Percentiles rank a stretch among this genome's conserved stretches.
These are phyloP conservation scores for Drosophila ambigua DNA, from an alignment of 1,140 invertebrate genomes.

Conservation along the genomic window DNA sequence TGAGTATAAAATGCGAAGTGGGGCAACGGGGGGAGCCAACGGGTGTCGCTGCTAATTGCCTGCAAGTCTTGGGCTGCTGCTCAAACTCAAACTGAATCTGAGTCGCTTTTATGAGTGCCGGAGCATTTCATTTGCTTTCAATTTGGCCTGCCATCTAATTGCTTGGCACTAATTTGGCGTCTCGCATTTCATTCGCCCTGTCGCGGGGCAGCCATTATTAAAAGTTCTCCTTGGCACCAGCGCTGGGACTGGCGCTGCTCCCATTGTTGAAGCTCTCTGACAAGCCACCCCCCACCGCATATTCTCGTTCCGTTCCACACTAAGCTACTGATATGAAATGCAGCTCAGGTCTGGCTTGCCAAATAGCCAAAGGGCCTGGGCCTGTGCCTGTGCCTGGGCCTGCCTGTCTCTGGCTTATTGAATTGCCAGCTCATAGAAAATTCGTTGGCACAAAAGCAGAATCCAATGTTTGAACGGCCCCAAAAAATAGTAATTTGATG, in stretches of 20 bases:
- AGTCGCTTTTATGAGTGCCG: conserved; percentile 28
- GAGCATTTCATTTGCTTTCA: conserved; percentile 75
- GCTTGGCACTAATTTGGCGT: conserved; percentile 55
- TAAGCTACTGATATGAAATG: conserved; percentile 71
- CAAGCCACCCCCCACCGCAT: not conserved
- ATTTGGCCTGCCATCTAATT: conserved; percentile 64
- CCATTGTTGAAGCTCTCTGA: conserved; percentile 23
- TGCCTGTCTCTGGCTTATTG: conserved; percentile 44
- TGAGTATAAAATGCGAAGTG: conserved; percentile 48
- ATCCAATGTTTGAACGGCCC: conserved; percentile 38
- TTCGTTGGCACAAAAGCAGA: conserved; percentile 24
- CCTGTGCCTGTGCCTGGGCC: conserved; percentile 8
- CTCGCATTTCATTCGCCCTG: conserved; percentile 38
- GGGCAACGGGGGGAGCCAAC: conserved; percentile 8
- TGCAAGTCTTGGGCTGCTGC: conserved; percentile 23
- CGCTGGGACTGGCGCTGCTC: not conserved
- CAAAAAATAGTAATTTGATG: conserved; percentile 46
- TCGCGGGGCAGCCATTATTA: conserved; percentile 42
- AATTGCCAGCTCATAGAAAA: conserved; percentile 43
- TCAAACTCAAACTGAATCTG: conserved; percentile 7
- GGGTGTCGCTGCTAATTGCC: conserved; percentile 68
- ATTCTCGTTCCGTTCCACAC: conserved; percentile 15
- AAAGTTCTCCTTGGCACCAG: conserved; percentile 50
- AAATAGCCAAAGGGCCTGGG: conserved; percentile 33
- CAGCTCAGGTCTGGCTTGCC: conserved; percentile 46